These are phyloP conservation scores for Diuraphis noxia DNA, from an alignment of 1,140 invertebrate species.

Conservation along the genomic window DNA sequence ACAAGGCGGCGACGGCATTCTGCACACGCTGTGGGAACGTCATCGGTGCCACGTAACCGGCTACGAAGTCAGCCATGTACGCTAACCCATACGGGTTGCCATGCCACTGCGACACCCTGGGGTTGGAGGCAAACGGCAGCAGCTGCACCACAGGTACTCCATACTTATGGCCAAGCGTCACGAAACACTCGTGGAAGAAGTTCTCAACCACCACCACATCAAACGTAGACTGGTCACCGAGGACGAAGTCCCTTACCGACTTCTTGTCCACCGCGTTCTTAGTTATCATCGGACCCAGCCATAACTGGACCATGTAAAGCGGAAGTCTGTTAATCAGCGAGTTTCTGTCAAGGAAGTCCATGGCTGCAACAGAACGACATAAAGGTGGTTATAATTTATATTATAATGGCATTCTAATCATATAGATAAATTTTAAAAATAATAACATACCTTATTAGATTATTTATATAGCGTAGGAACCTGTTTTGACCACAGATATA, in stretches of 20 bases:
- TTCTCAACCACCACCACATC: conserved; percentile 22
- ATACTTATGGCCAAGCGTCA: conserved; percentile 42
- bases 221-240: neutral
- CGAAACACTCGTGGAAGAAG: conserved; percentile 42
- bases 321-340: neutral
- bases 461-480: too few relatives aligned
- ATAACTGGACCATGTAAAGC: neutral
- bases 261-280: neutral
- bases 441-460: too few relatives aligned
- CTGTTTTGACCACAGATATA: neutral
- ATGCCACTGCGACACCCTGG: conserved; percentile 47
- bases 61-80: conserved; percentile 35
- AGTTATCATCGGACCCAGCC: neutral
- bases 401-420: too few relatives aligned
- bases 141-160: conserved; percentile 25
- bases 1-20: neutral
- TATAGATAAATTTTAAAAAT: too few relatives aligned
- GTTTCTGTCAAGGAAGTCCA: neutral
- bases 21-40: neutral
- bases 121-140: neutral
- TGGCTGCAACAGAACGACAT: neutral
- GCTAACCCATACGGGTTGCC: conserved; percentile 27
- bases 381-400: too few relatives aligned
- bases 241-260: neutral
- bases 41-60: neutral